Percentiles rank a stretch among this genome's conserved stretches.
Evolutionary conservation across 2,888 invertebrate genomes (phyloP).

Genomic region (Fragum whitleyi): DNA sequence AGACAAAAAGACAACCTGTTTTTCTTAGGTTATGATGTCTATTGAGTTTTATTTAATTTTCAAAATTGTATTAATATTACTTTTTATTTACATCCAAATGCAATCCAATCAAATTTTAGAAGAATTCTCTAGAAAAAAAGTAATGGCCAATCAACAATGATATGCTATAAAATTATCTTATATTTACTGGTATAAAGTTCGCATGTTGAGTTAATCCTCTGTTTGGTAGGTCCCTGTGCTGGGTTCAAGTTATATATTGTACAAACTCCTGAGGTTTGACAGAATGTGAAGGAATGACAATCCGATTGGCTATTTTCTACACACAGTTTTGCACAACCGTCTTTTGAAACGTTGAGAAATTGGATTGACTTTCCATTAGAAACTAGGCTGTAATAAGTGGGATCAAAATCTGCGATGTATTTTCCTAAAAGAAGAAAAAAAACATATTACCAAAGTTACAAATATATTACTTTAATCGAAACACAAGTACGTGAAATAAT

Average conservation of each 20-base stretch:
- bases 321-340: constrained; percentile 71
- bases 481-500: too few relatives aligned
- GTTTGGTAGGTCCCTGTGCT: constrained; percentile 27
- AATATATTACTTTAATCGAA: neutral
- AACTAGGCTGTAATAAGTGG: constrained; percentile 45
- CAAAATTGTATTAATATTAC: too few relatives aligned
- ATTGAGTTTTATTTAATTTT: too few relatives aligned
- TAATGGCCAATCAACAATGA: too few relatives aligned
- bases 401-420: constrained; percentile 66
- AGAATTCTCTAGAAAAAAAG: too few relatives aligned
- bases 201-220: constrained; percentile 36
- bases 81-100: too few relatives aligned
- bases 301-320: constrained; percentile 55
- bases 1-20: too few relatives aligned
- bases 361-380: constrained; percentile 37
- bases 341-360: constrained; percentile 61
- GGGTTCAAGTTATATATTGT: constrained; percentile 39
- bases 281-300: constrained; percentile 68
- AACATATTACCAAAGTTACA: constrained; percentile 1
- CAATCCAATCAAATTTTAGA: too few relatives aligned
- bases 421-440: constrained; percentile 58
- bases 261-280: constrained; percentile 59
- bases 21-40: too few relatives aligned
- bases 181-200: constrained; percentile 54
- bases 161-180: too few relatives aligned